Conservation (phyloP, 2,888 invertebrate genomes). For the Diaperis boleti region DNA sequence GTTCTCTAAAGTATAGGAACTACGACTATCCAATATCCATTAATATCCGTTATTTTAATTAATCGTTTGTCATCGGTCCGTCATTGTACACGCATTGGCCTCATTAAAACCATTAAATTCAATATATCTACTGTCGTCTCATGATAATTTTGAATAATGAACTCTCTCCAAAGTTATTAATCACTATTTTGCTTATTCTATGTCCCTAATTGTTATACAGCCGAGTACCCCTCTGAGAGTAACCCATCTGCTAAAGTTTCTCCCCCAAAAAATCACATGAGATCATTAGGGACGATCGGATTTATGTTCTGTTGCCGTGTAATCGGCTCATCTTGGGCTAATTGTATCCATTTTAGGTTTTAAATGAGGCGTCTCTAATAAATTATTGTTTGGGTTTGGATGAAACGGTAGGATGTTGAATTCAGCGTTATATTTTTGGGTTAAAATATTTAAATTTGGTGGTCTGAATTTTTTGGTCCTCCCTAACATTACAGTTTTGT, state of each 20-base stretch:
- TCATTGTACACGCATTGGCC: slow-evolving; percentile 18
- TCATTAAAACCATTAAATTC: slow-evolving; percentile 33
- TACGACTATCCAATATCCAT: no score
- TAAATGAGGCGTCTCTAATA: slow-evolving; percentile 1
- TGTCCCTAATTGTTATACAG: slow-evolving; percentile 20
- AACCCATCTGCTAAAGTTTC: slow-evolving; percentile 24
- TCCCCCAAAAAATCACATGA: slow-evolving; percentile 11
- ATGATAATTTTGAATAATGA: slow-evolving; percentile 38
- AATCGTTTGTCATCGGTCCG: slow-evolving; percentile 24
- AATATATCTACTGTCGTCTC: slow-evolving; percentile 38
- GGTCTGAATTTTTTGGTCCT: background rate
- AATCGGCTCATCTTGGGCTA: slow-evolving; percentile 38
- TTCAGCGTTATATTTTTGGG: no score
- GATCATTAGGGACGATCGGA: background rate
- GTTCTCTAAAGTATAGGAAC: no score
- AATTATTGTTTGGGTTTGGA: background rate
- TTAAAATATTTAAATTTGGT: background rate
- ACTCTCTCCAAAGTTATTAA: slow-evolving; percentile 21
- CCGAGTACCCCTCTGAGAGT: slow-evolving; percentile 29
- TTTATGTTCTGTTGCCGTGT: slow-evolving; percentile 37
- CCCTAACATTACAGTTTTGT: no score
- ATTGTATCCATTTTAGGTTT: slow-evolving; percentile 12
- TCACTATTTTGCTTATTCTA: slow-evolving; percentile 19
- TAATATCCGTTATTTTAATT: slow-evolving; percentile 12
- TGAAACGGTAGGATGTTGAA: no score